Evolutionary conservation across 2,888 invertebrate genomes (phyloP).

Genomic region (Orthonychiurus folsomi): DNA sequence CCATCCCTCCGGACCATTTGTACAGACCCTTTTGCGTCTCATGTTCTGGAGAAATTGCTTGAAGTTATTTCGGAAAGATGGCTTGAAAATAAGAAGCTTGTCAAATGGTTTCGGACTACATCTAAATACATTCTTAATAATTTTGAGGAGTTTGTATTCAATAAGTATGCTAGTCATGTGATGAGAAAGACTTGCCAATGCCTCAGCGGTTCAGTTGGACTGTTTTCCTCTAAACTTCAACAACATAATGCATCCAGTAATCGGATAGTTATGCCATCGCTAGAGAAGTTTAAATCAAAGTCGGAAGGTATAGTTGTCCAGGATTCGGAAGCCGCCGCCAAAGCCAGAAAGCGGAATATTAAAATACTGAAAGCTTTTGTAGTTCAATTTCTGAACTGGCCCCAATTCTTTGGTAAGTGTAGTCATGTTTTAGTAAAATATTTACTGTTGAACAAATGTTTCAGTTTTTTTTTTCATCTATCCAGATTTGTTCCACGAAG

Average conservation of each 20-base stretch:
- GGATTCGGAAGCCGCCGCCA: constrained; percentile 12
- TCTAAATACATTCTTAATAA: constrained; percentile 71
- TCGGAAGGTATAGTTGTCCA: no score
- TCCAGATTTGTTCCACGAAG: constrained; percentile 58
- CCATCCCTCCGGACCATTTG: constrained; percentile 61
- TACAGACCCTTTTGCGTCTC: constrained; percentile 67
- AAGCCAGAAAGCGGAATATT: constrained; percentile 49
- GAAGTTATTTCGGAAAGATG: constrained; percentile 41
- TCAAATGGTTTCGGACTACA: constrained; percentile 59
- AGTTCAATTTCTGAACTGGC: constrained; percentile 58
- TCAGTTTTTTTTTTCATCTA: constrained; percentile 14
- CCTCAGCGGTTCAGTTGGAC: constrained; percentile 56
- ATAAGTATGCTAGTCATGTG: constrained; percentile 66
- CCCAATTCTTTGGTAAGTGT: constrained; percentile 54
- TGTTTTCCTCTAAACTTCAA: constrained; percentile 16
- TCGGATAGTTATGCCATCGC: background rate
- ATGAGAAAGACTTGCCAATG: constrained; percentile 62
- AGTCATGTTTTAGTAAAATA: no score
- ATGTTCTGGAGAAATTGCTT: constrained; percentile 64
- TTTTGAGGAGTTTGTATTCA: constrained; percentile 72
- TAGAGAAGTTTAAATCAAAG: background rate
- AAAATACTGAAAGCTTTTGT: constrained; percentile 57
- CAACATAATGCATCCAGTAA: constrained; percentile 10
- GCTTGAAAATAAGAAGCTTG: constrained; percentile 47
- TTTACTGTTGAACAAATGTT: background rate